A percentile compares a stretch with the other conserved stretches of the same genome.
Conservation (phyloP, 2,797 vertebrate genomes). For the Sebastes paucispinis region DNA sequence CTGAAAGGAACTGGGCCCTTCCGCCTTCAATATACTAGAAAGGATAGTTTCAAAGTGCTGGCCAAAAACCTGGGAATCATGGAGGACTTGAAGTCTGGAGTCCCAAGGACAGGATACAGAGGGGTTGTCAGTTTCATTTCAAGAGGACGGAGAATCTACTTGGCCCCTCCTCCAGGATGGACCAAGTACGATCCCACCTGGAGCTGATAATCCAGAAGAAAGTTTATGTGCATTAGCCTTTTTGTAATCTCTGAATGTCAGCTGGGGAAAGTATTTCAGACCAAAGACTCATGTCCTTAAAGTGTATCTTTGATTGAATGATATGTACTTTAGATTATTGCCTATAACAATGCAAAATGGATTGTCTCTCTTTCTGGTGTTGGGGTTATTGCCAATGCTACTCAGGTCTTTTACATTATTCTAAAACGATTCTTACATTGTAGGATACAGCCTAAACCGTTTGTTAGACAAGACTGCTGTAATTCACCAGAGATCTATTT, state of each 20-base stretch:
- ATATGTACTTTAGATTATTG: conserved; percentile 13
- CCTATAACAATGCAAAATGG: conserved; percentile 15
- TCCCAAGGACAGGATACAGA: conserved; percentile 91
- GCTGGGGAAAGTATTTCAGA: conserved; percentile 33
- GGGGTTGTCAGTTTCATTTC: conserved; percentile 91
- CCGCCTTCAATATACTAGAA: conserved; percentile 87
- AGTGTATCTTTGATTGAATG: conserved; percentile 19
- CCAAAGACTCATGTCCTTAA: conserved; percentile 57
- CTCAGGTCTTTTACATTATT: conserved; percentile 71
- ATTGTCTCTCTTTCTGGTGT: conserved; percentile 26
- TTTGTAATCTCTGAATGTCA: conserved; percentile 4
- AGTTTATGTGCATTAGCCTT: neutral
- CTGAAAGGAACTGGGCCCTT: conserved; percentile 81
- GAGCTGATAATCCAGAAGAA: conserved; percentile 80
- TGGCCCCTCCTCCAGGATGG: conserved; percentile 91
- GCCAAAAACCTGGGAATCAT: conserved; percentile 91
- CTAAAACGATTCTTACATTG: conserved; percentile 43
- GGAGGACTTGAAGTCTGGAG: conserved; percentile 96
- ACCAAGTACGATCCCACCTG: conserved; percentile 88
- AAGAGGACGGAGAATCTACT: conserved; percentile 86
- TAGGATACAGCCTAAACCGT: conserved; percentile 31
- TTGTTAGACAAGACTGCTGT: conserved; percentile 53
- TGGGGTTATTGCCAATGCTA: conserved; percentile 48
- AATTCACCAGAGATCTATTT: conserved; percentile 68
- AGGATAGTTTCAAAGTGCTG: conserved; percentile 90